Evolutionary conservation across 2,113 vertebrate species (phyloP).

Genomic region (Chloebia gouldiae): DNA sequence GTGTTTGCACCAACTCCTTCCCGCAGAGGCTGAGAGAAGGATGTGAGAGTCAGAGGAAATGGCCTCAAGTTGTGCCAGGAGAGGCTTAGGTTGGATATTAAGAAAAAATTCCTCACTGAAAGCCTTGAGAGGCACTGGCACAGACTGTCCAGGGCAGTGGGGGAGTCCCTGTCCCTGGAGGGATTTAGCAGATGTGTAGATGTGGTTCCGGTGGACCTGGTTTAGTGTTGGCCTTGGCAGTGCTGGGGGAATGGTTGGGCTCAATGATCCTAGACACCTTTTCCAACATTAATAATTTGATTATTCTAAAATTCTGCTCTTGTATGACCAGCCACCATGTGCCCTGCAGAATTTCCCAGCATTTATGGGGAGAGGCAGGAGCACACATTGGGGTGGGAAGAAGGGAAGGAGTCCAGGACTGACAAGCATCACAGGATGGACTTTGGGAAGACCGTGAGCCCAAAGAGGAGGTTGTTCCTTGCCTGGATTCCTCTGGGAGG

Average conservation of each 20-base stretch:
- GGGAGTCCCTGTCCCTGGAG: not conserved
- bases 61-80: not conserved
- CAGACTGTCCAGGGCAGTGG: not conserved
- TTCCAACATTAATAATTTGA: not conserved
- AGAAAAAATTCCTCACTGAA: not conserved
- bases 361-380: not conserved
- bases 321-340: not conserved
- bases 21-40: not conserved
- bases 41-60: not conserved
- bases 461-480: not conserved
- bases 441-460: not conserved
- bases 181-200: not conserved
- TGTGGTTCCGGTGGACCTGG: not conserved
- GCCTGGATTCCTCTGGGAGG: not conserved
- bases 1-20: not conserved
- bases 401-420: not conserved
- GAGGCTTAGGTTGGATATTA: not conserved
- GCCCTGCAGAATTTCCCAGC: fast-evolving
- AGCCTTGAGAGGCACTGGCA: not conserved
- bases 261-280: not conserved
- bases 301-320: not conserved
- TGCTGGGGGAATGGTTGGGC: not conserved
- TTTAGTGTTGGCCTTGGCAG: not conserved
- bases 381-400: fast-evolving
- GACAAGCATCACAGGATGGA: not conserved